A percentile compares a stretch with the other conserved stretches of the same genome.
Conservation (phyloP, 2,113 vertebrate genomes). For the Grus americana region DNA sequence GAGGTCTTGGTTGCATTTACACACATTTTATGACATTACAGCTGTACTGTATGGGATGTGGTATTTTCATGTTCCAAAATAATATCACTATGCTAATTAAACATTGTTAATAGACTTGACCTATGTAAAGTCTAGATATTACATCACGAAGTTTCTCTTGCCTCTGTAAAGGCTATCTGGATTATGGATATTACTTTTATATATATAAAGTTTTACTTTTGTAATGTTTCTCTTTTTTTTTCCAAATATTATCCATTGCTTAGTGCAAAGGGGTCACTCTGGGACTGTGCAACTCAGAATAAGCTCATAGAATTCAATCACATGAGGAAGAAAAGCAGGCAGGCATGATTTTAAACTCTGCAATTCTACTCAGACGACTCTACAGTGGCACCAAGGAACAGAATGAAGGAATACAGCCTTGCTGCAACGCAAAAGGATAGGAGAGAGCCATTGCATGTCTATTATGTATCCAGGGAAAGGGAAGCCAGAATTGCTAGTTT, state of each 20-base stretch:
- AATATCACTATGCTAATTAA: neutral
- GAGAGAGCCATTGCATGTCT: neutral
- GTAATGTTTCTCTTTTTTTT: neutral
- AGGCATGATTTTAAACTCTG: neutral
- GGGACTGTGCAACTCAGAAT: neutral
- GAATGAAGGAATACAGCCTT: neutral
- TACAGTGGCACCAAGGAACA: neutral
- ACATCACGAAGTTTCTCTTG: neutral
- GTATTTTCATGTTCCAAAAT: neutral
- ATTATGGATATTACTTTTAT: neutral
- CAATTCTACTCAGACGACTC: neutral
- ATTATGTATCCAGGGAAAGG: conserved; percentile 23
- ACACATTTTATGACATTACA: neutral
- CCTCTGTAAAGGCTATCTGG: neutral
- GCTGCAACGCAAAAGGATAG: neutral
- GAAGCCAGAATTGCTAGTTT: conserved; percentile 31
- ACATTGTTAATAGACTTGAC: neutral
- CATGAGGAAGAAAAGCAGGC: neutral
- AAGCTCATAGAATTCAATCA: neutral
- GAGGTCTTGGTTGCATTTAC: neutral
- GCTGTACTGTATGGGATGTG: neutral
- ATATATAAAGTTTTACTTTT: neutral
- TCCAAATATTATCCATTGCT: neutral
- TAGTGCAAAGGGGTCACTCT: neutral
- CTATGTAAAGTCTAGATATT: neutral